These are phyloP conservation scores for Cochlearius cochlearius DNA, from an alignment of 2,113 vertebrate species.

Conservation along the genomic window DNA sequence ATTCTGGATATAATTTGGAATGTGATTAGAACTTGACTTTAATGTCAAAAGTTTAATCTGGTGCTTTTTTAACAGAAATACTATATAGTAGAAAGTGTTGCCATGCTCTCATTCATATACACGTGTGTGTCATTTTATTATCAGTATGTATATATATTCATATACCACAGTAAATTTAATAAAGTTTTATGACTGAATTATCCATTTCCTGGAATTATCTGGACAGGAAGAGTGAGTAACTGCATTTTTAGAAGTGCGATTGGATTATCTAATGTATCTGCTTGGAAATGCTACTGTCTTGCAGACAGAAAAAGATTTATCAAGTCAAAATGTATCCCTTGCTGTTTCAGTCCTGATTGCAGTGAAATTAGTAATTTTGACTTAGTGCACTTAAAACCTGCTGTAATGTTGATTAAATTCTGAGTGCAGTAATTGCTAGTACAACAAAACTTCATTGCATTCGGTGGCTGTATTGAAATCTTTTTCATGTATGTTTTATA, in stretches of 20 bases:
- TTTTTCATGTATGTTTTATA: not conserved
- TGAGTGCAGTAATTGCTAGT: not conserved
- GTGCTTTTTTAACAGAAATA: not conserved
- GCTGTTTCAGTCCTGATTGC: not conserved
- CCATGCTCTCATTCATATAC: not conserved
- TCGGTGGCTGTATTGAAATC: not conserved
- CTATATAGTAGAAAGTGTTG: not conserved
- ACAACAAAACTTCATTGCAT: not conserved
- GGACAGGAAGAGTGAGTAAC: not conserved
- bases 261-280: not conserved
- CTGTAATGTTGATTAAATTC: not conserved
- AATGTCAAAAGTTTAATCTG: not conserved
- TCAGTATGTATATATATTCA: accelerated
- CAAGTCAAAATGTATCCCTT: not conserved
- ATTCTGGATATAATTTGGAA: not conserved
- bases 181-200: not conserved
- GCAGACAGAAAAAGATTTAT: not conserved
- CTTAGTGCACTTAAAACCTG: not conserved
- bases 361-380: not conserved
- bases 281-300: not conserved
- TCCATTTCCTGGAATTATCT: not conserved
- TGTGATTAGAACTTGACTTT: not conserved
- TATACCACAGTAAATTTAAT: not conserved
- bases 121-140: not conserved
- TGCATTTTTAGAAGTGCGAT: not conserved